Evolutionary conservation across 1,140 invertebrate genomes (phyloP), one percentile per base, ranked within the genome.

Genomic region (Sitodiplosis mosellana): DNA sequence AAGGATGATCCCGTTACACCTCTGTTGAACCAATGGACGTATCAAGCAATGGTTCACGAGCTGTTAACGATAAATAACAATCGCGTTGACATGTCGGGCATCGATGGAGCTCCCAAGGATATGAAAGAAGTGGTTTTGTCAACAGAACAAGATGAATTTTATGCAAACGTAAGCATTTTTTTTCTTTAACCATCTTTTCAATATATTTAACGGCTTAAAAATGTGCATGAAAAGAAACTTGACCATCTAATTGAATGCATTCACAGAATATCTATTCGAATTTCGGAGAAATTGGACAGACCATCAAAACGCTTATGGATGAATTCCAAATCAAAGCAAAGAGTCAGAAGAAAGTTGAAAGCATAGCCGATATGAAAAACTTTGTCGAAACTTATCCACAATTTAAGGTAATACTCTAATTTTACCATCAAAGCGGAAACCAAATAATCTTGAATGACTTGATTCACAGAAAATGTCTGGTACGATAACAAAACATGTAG

Each of bases 1-100:
- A 71, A 85, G 56, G 85, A 89, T 64, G 96, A 99, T 73, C 83
- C 91, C 1, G 80, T 99, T 0, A 97, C 96, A 2, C 95, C 95
- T 1, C 65, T 99, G 42, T 65, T 99, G n/a, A 96, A 90, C 70
- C 94, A 92, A 75, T 99, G 96, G 96, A 99, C 94, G 0, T 99
- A 99, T 68, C 94, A 99, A 68, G 94, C 94, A 8, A 99, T 99
- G 95, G 91, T 99, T 2, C 95, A 99, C 67, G 94, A 99, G 70
- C 66, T 99, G 41, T 65, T 99, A 20, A 83, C 81, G 0, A 95
- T 99, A 53, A 81, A 80, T 53, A 99, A 98, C 59, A 97, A 98
- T 69, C 74, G 92, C 51, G 91, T 99, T 3, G 88, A 84, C 63
- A 71, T 99, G 44, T 80, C 83, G 1, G 73, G 81, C 49, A 75